Base-by-base conservation (phyloP, 2,797 vertebrate species). In the Prionace glauca region DNA sequence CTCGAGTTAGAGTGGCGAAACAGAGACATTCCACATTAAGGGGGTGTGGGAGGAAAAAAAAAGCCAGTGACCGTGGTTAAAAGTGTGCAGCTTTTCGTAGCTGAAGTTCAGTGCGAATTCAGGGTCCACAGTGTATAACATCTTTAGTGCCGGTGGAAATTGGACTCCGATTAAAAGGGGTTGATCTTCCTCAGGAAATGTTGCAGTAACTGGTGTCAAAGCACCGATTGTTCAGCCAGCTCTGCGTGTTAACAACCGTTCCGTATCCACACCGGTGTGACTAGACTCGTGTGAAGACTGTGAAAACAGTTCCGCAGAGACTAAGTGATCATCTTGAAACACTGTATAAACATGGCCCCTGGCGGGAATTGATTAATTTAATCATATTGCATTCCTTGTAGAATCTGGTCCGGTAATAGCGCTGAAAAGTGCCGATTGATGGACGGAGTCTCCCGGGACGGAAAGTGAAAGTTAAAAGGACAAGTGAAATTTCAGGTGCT, bases 381-480 rank as follows among this genome's bases (percentile, higher is more conserved):
- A 95, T 95, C 67, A 50, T 74, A 50, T 71, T 94, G 56, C 65
- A 45, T 71, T 32, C 69, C 93, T 50, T 56, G 69, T 32, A 32
- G 93, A 84, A 95, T 77, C 93, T 74, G 69, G 24, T 69, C 24
- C 14, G 69, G 26, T 56, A 60, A n/a, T 90, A n/a, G 56, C 88
- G 65, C 24, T 77, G 69, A 26, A 29, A 3, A n/a, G 93, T 56
- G 69, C 29, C 69, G 69, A 32, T 77, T 60, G 93, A 41, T 74
- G 20, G 71, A 36, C 50, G 56, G 41, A 0, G 50, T 95, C 93
- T 77, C 93, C 29, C n/a, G 45, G 93, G 93, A 77, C 93, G 14
- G 18, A 95, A 18, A 77, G 93, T 77, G 93, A 95, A 95, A 77
- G 93, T 95, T 95, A 95, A 95, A 95, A 95, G 93, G 93, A 95